Percentiles rank a stretch among this genome's conserved stretches.
These are phyloP conservation scores for Diceros bicornis DNA, from an alignment of 2,797 vertebrate species.

Conservation along the genomic window DNA sequence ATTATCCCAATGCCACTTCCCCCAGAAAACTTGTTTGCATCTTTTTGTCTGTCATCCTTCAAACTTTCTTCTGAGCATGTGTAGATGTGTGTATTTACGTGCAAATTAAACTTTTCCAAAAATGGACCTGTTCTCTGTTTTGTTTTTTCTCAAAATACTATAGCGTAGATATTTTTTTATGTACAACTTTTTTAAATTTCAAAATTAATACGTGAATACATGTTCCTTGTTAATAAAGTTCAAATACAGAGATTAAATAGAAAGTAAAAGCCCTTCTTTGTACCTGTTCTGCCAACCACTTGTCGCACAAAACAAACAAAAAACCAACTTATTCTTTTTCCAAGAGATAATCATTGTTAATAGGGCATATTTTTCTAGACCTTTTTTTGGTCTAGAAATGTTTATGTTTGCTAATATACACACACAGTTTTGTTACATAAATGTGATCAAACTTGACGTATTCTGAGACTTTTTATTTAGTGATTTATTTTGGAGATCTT, in stretches of 20 bases:
- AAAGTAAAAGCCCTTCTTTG: slow-evolving; percentile 36
- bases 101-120: slow-evolving; percentile 25
- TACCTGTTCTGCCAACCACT: slow-evolving; percentile 28
- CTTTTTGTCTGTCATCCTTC: neutral
- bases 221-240: slow-evolving; percentile 38
- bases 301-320: slow-evolving; percentile 17
- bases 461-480: slow-evolving; percentile 33
- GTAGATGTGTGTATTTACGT: neutral
- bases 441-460: neutral
- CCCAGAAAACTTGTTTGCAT: neutral
- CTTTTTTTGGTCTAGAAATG: neutral
- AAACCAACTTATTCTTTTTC: neutral
- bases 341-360: slow-evolving; percentile 3
- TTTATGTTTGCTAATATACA: neutral
- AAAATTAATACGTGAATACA: neutral
- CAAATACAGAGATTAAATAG: slow-evolving; percentile 53
- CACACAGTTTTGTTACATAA: neutral
- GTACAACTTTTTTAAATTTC: neutral
- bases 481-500: slow-evolving; percentile 52
- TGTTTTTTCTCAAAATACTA: neutral
- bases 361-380: slow-evolving; percentile 3
- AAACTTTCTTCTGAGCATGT: slow-evolving; percentile 30
- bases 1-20: neutral
- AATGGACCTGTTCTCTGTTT: neutral
- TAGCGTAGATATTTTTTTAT: slow-evolving; percentile 32